Evolutionary conservation across 2,888 invertebrate genomes (phyloP).

Genomic region (Ichneumoninae sp.): DNA sequence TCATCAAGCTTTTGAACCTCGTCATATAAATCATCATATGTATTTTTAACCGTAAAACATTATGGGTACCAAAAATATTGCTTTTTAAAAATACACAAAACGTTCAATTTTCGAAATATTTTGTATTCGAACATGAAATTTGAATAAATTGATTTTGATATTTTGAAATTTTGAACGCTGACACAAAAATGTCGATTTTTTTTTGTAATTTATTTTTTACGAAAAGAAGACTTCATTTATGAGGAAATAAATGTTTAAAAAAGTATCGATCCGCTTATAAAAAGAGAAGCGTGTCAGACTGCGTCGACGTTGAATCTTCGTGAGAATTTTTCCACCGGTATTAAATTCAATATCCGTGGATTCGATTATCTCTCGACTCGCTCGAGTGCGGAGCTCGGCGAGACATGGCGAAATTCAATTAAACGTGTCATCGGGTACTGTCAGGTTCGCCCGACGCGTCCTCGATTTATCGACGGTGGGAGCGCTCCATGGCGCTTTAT

Average conservation of each 20-base stretch:
- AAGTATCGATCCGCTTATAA: background rate
- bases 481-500: constrained; percentile 22
- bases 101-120: too few relatives aligned
- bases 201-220: too few relatives aligned
- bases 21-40: too few relatives aligned
- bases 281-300: background rate
- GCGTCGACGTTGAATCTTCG: background rate
- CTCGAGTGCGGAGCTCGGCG: constrained; percentile 1
- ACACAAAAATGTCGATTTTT: too few relatives aligned
- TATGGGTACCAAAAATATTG: too few relatives aligned
- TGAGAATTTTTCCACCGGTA: background rate
- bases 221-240: too few relatives aligned
- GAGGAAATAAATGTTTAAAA: background rate
- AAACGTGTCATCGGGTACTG: constrained; percentile 17
- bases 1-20: too few relatives aligned
- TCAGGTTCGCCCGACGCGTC: constrained; percentile 18
- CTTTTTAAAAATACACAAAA: too few relatives aligned
- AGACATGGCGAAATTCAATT: constrained; percentile 48
- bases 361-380: constrained; percentile 35
- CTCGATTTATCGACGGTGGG: constrained; percentile 22
- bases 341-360: constrained; percentile 2
- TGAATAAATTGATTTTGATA: too few relatives aligned
- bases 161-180: too few relatives aligned
- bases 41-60: too few relatives aligned
- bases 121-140: too few relatives aligned